phyloP scores from a whole-genome alignment of 2,797 vertebrate species.

The Steatocranus sp. region DNA sequence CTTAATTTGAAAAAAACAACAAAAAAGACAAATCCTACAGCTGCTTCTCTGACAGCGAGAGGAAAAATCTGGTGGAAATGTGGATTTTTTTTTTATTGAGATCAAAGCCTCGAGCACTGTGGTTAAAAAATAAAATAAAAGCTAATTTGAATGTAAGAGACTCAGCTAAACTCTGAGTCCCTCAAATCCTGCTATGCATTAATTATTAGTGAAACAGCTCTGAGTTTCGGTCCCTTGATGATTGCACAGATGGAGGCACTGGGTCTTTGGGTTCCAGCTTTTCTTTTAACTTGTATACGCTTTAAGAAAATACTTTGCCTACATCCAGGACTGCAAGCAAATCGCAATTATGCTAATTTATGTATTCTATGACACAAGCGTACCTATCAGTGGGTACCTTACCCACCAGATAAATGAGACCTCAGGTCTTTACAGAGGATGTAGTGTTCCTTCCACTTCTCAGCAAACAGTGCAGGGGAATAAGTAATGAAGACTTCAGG shows the following conservation, averaged over 20 bases:
- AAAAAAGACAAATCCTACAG: neutral
- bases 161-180: neutral
- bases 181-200: slow-evolving; percentile 19
- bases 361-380: neutral
- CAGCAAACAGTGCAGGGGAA: neutral
- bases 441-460: neutral
- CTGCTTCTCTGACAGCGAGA: neutral
- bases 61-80: neutral
- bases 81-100: neutral
- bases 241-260: slow-evolving; percentile 10
- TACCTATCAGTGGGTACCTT: neutral
- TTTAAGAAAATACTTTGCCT: neutral
- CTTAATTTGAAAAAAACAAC: neutral
- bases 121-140: slow-evolving; percentile 2
- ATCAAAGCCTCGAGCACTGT: neutral
- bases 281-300: neutral
- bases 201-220: slow-evolving; percentile 41
- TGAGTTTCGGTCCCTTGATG: slow-evolving; percentile 20
- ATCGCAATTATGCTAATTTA: neutral
- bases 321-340: neutral
- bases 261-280: neutral
- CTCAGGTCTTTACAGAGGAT: neutral
- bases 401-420: neutral
- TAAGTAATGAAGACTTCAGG: slow-evolving; percentile 36
- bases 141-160: slow-evolving; percentile 18